Evolutionary conservation across 2,113 vertebrate species (phyloP), one percentile per base, ranked within the genome.

Genomic region (Sinocyclocheilus rhinocerous): DNA sequence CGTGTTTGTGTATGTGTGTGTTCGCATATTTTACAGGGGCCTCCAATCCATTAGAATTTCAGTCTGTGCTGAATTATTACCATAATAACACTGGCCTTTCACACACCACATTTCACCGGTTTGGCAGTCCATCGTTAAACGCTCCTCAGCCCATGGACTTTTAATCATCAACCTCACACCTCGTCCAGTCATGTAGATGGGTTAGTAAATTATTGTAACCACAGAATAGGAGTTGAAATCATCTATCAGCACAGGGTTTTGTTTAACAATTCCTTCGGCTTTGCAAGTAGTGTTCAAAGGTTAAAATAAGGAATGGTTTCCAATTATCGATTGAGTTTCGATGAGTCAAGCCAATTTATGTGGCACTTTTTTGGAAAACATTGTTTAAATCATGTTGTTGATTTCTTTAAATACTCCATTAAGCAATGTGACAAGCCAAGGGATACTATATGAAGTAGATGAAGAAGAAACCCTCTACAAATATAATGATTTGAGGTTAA

Each of bases 41-140:
- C 85, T 87, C 77, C 90, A 81, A 77, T 77, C 45, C 26, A 77
- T 88, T 85, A 76, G 61, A 55, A 50, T 65, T 84, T 73, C 76
- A 87, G 83, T 45, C 63, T 86, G 82, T 83, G 82, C 79, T 92
- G 87, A 93, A 91, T 93, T 90, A 92, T 69, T 83, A 84, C 22
- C 7, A 67, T 87, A 81, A 91, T 91, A 91, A 92, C 73, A 76
- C 61, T 59, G 76, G 50, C 42, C 85, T 84, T 91, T 87, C 42
- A 89, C 88, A 77, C 90, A 89, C 86, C 70, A 36, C 84, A 87
- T 89, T 88, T 81, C 90, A 75, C 69, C 55, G 78, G 92, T 91
- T 92, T 89, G 92, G 87, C 91, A 90, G 88, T 55, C 55, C 11
- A 48, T 85, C 72, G 80, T 87, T 78, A 93, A 92, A 87, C 85